A percentile compares a stretch with the other conserved stretches of the same genome.
Evolutionary conservation across 2,113 vertebrate genomes (phyloP).

Genomic region (Lycocorax pyrrhopterus): DNA sequence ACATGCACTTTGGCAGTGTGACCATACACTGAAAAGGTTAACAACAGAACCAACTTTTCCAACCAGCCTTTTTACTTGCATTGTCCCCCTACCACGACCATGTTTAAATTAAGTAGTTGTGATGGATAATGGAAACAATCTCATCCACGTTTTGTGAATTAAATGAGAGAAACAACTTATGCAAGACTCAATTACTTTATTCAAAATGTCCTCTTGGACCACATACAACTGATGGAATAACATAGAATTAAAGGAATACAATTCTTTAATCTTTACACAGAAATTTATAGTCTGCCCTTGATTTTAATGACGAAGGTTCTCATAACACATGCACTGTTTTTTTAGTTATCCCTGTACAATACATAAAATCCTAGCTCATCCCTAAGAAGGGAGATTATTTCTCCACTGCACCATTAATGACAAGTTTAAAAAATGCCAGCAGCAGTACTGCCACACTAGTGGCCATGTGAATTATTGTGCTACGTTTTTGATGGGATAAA

Average conservation of each 20-base stretch:
- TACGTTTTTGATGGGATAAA: neutral
- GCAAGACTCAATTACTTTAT: constrained; percentile 26
- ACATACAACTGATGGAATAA: neutral
- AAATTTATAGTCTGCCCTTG: neutral
- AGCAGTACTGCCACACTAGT: neutral
- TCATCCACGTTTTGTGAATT: neutral
- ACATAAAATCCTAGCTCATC: neutral
- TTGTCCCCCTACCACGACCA: neutral
- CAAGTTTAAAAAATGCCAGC: neutral
- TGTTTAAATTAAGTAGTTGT: neutral
- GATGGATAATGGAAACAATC: neutral
- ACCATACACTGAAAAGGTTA: neutral
- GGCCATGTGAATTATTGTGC: neutral
- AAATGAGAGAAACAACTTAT: constrained; percentile 32
- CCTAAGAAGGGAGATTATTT: neutral
- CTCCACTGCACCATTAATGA: neutral
- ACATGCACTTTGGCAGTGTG: neutral
- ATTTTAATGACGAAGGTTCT: neutral
- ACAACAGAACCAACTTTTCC: neutral
- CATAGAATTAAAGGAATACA: neutral
- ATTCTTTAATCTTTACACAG: neutral
- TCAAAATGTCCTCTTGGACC: constrained; percentile 13
- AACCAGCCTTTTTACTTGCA: neutral
- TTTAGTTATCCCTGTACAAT: neutral
- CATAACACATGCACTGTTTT: neutral